Evolutionary conservation across 2,797 vertebrate species (phyloP), one percentile per base, ranked within the genome.

Genomic region (Labroides dimidiatus): DNA sequence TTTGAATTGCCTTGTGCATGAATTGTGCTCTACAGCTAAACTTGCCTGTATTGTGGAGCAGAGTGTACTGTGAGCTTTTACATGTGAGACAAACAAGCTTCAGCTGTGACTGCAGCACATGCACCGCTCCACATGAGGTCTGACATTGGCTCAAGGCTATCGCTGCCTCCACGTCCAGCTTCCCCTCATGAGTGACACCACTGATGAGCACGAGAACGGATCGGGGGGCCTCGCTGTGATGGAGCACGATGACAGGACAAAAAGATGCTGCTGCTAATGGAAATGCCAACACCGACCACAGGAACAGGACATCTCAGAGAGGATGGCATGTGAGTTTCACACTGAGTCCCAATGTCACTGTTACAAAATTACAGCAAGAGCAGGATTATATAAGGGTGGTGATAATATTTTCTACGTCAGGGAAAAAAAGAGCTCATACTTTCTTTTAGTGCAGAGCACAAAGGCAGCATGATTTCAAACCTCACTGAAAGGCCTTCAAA

Each of bases 201-300:
- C 59, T 62, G 67, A 58, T 41, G 41, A 49, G 52, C 8, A 43
- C 39, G 57, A 30, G 45, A 63, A 44, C 42, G 4, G 23, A 57
- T 75, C 37, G 8, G 69, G 19, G 19, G 30, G 23, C 39, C 27
- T 21, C 47, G 36, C 43, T 58, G 17, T 69, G 56, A 73, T 64
- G 23, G 66, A 69, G 47, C 53, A 65, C 56, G 76, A 56, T 76
- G 82, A 82, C 75, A 84, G 72, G 37, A 65, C 20, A 51, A 43
- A 79, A 66, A 59, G 66, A 69, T 64, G 65, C 61, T 70, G 67
- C 52, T 49, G 70, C 49, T 80, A 81, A 80, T 77, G 84, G 77
- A 84, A 78, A 82, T 81, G 76, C 78, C 72, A 51, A 23, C 8
- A 64, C 47, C 66, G 62, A 74, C 48, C 24, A 19, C 52, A 54